Conservation (phyloP, 1,140 invertebrate species). For the Drosophila repleta region DNA sequence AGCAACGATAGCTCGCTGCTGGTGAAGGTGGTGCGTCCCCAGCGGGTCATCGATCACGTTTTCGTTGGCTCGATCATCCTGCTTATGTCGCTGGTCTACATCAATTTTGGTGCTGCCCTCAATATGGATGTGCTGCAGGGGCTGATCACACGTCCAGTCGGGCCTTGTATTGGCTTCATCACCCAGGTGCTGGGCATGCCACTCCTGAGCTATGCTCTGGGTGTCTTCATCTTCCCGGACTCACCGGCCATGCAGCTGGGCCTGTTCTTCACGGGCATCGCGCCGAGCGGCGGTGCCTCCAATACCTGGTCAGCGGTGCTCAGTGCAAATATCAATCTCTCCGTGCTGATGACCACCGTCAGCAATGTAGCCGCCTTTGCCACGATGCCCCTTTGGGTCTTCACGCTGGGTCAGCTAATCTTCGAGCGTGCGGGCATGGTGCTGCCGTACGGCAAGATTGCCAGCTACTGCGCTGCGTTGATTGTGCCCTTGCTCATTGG, state of each 20-base stretch:
- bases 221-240: constrained; percentile 89
- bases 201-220: constrained; percentile 91
- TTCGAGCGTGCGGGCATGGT: constrained; percentile 88
- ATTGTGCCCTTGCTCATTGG: constrained; percentile 93
- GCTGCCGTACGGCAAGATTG: constrained; percentile 93
- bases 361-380: constrained; percentile 93
- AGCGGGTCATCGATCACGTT: constrained; percentile 88
- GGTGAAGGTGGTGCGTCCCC: constrained; percentile 87
- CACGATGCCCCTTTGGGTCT: constrained; percentile 98
- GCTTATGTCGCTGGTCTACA: constrained; percentile 93
- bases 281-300: constrained; percentile 96
- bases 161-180: constrained; percentile 92
- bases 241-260: constrained; percentile 91
- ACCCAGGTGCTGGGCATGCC: constrained; percentile 96
- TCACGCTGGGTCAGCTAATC: constrained; percentile 94
- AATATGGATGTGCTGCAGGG: constrained; percentile 89
- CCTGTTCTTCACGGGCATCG: constrained; percentile 95
- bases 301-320: constrained; percentile 97
- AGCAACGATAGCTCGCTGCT: constrained; percentile 49
- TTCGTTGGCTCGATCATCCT: constrained; percentile 91
- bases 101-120: constrained; percentile 97
- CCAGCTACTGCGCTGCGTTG: constrained; percentile 90
- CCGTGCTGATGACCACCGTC: constrained; percentile 96
- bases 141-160: constrained; percentile 90
- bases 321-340: constrained; percentile 94